These are phyloP conservation scores for Myiozetetes cayanensis DNA, from an alignment of 2,113 vertebrate genomes.

Conservation along the genomic window DNA sequence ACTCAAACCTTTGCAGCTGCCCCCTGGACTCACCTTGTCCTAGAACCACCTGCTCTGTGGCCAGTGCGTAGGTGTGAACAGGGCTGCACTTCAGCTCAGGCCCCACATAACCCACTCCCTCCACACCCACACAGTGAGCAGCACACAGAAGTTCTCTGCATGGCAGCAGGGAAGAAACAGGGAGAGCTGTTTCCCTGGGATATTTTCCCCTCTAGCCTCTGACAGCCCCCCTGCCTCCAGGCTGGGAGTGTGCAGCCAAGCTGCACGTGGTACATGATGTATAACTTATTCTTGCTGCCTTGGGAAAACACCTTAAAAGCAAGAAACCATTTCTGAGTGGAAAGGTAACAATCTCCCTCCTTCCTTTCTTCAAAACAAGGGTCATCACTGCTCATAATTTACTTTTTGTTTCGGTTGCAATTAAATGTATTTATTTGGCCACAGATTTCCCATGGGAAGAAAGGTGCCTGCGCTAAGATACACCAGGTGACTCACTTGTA, in stretches of 20 bases:
- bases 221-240: background rate
- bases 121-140: background rate
- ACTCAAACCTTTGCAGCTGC: background rate
- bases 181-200: background rate
- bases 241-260: background rate
- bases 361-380: background rate
- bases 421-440: background rate
- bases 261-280: rapidly evolving
- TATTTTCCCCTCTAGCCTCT: background rate
- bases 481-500: background rate
- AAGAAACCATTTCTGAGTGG: background rate
- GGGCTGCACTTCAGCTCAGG: background rate
- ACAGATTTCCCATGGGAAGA: background rate
- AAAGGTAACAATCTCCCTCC: background rate
- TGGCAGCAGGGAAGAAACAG: background rate
- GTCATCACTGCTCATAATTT: background rate
- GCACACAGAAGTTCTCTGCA: rapidly evolving
- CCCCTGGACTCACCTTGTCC: background rate
- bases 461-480: background rate
- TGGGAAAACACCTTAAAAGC: background rate
- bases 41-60: background rate
- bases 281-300: background rate
- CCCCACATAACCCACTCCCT: background rate
- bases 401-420: background rate
- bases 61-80: background rate